phyloP scores from a whole-genome alignment of 2,797 vertebrate genomes.

The Huso huso region DNA sequence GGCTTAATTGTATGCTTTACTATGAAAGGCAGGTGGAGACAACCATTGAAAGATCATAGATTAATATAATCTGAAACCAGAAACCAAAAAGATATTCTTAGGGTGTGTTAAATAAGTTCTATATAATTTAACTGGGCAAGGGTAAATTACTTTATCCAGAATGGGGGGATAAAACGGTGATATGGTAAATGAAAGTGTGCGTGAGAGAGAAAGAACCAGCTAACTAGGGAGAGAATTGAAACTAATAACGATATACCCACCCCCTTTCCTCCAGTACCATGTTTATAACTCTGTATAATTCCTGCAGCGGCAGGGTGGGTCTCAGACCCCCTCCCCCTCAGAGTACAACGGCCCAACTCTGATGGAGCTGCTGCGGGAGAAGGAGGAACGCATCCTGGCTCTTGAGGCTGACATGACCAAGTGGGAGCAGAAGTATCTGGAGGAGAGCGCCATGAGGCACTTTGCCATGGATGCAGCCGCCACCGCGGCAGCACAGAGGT shows the following conservation, averaged over 20 bases:
- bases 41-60: too few relatives aligned
- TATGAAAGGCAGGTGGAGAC: too few relatives aligned
- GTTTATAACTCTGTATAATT: slow-evolving; percentile 8
- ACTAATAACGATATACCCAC: too few relatives aligned
- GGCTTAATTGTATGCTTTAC: too few relatives aligned
- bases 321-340: slow-evolving; percentile 36
- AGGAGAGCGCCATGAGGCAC: slow-evolving; percentile 74
- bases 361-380: slow-evolving; percentile 70
- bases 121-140: too few relatives aligned
- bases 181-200: background rate
- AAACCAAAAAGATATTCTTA: too few relatives aligned
- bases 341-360: slow-evolving; percentile 64
- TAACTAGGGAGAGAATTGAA: background rate
- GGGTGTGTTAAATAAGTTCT: too few relatives aligned
- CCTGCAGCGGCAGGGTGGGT: slow-evolving; percentile 58
- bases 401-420: slow-evolving; percentile 76
- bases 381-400: slow-evolving; percentile 72
- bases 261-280: too few relatives aligned
- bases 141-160: too few relatives aligned
- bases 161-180: too few relatives aligned
- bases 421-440: slow-evolving; percentile 80
- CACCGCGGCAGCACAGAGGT: slow-evolving; percentile 61
- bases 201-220: background rate
- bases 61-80: too few relatives aligned
- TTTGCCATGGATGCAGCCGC: slow-evolving; percentile 70